Evolutionary conservation across 2,888 invertebrate species (phyloP).

Genomic region (Amphiduros pacificus): DNA sequence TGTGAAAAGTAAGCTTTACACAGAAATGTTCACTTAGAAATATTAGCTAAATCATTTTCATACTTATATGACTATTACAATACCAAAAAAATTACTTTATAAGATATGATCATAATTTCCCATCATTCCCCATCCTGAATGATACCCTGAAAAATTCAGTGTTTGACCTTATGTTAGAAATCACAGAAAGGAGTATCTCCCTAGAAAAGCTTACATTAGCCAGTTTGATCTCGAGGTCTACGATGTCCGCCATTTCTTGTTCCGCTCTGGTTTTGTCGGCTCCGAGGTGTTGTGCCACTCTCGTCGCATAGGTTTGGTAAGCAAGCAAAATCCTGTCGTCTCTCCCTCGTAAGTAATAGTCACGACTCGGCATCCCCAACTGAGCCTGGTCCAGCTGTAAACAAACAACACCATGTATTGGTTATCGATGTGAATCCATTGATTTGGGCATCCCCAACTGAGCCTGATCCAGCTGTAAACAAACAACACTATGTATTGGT

Average conservation of each 20-base stretch:
- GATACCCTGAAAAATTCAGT: background rate
- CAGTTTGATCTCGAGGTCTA: conserved; percentile 84
- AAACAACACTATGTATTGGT: too few species aligned
- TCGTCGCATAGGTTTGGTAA: conserved; percentile 88
- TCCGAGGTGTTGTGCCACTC: conserved; percentile 81
- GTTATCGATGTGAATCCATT: too few species aligned
- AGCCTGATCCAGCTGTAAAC: too few species aligned
- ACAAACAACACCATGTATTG: too few species aligned
- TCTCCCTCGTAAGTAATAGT: conserved; percentile 38
- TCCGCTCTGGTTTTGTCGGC: conserved; percentile 68
- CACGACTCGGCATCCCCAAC: conserved; percentile 72
- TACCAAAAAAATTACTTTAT: background rate
- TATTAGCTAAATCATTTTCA: background rate
- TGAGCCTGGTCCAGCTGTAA: conserved; percentile 93
- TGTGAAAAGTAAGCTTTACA: too few species aligned
- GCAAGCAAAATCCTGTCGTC: conserved; percentile 66
- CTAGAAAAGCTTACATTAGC: conserved; percentile 77
- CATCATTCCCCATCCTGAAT: background rate
- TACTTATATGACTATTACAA: background rate
- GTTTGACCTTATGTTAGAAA: too few species aligned
- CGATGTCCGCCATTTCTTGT: conserved; percentile 73
- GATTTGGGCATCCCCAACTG: too few species aligned
- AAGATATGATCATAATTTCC: background rate
- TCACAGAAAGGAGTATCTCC: too few species aligned
- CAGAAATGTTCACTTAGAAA: background rate